A percentile compares a stretch with the other conserved stretches of the same genome.
Evolutionary conservation across 2,797 vertebrate species (phyloP).

Genomic region (Danio tinwini): DNA sequence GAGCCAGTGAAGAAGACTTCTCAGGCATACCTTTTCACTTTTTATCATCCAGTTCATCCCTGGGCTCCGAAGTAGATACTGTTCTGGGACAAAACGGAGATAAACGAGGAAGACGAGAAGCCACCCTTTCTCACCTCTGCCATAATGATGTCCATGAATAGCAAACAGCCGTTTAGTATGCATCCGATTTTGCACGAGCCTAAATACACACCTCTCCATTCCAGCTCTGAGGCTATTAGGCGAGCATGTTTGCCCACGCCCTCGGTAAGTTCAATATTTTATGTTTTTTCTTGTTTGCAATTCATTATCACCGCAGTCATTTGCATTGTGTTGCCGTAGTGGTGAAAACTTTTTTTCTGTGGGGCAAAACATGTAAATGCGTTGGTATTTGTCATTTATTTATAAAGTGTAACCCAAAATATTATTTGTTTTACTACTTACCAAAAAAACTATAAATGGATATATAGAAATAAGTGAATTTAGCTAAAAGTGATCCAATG

Average conservation of each 20-base stretch:
- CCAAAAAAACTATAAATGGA: no score
- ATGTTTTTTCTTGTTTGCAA: neutral
- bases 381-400: neutral
- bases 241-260: constrained; percentile 88
- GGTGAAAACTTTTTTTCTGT: neutral
- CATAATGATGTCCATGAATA: constrained; percentile 96
- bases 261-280: constrained; percentile 79
- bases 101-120: constrained; percentile 66
- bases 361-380: neutral
- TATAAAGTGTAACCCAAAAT: neutral
- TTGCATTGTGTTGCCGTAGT: constrained; percentile 7
- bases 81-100: constrained; percentile 61
- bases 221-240: constrained; percentile 90
- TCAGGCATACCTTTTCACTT: constrained; percentile 50
- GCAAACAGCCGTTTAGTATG: constrained; percentile 93
- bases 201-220: constrained; percentile 89
- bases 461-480: neutral
- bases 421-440: neutral
- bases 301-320: constrained; percentile 13
- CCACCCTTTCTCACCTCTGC: constrained; percentile 71
- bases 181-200: constrained; percentile 92
- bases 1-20: constrained; percentile 42
- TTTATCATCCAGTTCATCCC: constrained; percentile 30
- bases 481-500: neutral
- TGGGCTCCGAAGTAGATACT: constrained; percentile 60